phyloP scores from a whole-genome alignment of 2,888 invertebrate species.

The Andricus quercusramuli region DNA sequence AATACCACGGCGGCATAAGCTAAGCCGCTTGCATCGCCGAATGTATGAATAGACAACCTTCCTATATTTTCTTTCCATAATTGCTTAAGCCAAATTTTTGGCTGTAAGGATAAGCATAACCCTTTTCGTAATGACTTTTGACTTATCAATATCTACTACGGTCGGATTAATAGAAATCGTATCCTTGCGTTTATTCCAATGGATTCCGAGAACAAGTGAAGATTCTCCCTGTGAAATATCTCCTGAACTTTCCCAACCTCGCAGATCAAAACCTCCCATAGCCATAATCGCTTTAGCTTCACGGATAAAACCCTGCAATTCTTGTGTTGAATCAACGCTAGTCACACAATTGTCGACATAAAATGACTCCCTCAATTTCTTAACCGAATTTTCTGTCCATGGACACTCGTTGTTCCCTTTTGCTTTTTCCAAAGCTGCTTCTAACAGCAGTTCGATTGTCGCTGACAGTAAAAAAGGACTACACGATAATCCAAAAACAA shows the following conservation, averaged over 20 bases:
- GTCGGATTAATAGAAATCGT: no score
- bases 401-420: background rate
- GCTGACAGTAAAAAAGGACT: constrained; percentile 19
- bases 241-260: background rate
- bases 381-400: background rate
- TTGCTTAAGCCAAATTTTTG: no score
- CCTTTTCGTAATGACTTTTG: no score
- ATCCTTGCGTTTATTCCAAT: no score
- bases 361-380: background rate
- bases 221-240: background rate
- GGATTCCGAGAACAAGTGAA: background rate
- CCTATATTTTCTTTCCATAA: no score
- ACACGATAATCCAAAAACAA: background rate
- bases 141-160: no score
- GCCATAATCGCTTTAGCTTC: constrained; percentile 2
- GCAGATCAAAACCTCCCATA: background rate
- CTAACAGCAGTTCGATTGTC: no score
- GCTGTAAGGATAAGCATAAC: no score
- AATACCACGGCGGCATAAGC: no score
- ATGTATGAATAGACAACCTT: no score
- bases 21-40: no score
- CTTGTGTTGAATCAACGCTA: background rate
- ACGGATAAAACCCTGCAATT: background rate
- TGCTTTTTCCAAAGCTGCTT: no score
- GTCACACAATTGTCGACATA: constrained; percentile 27